Base-by-base conservation (phyloP, 2,797 vertebrate species). In the Microctenopoma stevenorrisi region DNA sequence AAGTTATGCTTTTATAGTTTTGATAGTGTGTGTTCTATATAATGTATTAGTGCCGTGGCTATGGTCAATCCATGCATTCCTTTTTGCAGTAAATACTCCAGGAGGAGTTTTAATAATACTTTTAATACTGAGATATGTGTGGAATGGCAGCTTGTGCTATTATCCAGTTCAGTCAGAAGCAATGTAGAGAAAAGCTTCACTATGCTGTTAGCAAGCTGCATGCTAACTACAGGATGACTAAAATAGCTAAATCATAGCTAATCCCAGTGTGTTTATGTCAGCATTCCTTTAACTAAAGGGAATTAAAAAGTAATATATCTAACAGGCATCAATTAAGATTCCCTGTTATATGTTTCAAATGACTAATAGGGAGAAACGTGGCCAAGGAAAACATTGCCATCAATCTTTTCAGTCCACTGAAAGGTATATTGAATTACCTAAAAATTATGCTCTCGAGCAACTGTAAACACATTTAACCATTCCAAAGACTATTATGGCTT, bases 401-500 rank as follows among this genome's bases (percentile, higher is more conserved):
- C 9, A 9, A 16, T 62, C 8, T 68, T 59, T 80, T 74, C 58
- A 47, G 15, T 30, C 37, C 28, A 55, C 26, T 58, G 43, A 64
- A 73, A 47, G 13, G 35, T 55, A 35, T 14, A 54, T 66, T 52
- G 64, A 67, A 65, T 64, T 48, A 58, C 55, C 43, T 48, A 54
- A 13, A 43, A 71, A 10, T 48, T 30, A 18, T 30, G 38, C 18
- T 42, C 28, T 64, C 14, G 14, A 66, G 51, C 25, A 68, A 26
- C 40, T 79, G 11, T 57, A 68, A 72, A 79, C 58, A 72, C 64
- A 26, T 69, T 64, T 58, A 77, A 11, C 51, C 73, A 83, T 89
- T 91, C 90, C 90, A 90, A 91, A 90, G 85, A 89, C 46, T 67
- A 38, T 63, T 44, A 53, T 84, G 78, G 86, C 88, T 89, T 89